Evolutionary conservation across 2,888 invertebrate species (phyloP), one percentile per base, ranked within the genome.

Genomic region (Coenonympha glycerion): DNA sequence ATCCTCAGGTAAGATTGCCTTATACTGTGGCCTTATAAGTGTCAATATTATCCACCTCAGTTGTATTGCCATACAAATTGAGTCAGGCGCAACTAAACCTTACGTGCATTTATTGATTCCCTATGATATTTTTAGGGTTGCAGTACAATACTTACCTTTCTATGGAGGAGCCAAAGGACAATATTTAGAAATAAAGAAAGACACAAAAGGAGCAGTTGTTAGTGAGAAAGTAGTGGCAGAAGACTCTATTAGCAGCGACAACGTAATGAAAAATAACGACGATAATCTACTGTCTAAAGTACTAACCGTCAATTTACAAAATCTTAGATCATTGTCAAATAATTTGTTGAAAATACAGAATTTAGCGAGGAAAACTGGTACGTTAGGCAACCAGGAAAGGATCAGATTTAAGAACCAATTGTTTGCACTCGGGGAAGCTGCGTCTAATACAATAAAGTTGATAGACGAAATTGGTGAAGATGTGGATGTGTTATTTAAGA

Each of bases 91-190:
- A 24, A 18, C n/a, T 18, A 37, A 28, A 16, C 33, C 3, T 6
- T 26, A 21, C 24, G 2, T 33, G 21, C 9, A 33, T 15, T 22
- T n/a, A 8, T 28, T 15, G 6, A 30, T 22, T 34, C 19, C 1
- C 40, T 53, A 41, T 30, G 15, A 22, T n/a, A n/a, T 39, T 58
- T 55, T 37, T 69, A 84, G 84, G 55, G 71, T 64, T 52, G 66
- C 77, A 37, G 68, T 75, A 44, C 77, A 79, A 60, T 87, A 82
- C 47, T 66, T 92, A 31, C 91, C 92, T 9, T 93, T 91, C 73
- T 93, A 93, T 66, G 93, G 93, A 1, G 93, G 92, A 22, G 91
- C 89, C 1, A 91, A 90, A 65, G 93, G 93, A 0, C 91, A 92
- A 72, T 89, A 90, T 47, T 74, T 92, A 61, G 89, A 89, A 87